Evolutionary conservation across 2,888 invertebrate genomes (phyloP), one percentile per base, ranked within the genome.

Genomic region (Metalampra italica): DNA sequence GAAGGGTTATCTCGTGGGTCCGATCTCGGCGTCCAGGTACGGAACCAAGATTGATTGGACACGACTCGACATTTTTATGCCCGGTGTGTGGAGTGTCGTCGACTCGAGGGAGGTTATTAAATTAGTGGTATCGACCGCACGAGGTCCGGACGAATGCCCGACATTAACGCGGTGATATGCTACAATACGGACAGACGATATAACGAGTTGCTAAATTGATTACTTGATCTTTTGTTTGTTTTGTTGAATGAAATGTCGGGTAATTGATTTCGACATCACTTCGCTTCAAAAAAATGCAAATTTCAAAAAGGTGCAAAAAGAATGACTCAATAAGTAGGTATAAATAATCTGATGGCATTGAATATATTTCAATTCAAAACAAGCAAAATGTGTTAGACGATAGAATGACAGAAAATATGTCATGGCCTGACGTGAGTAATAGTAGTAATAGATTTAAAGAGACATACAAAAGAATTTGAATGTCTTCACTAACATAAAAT

Each of bases 11-110:
- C 89, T 82, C 56, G 57, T 50, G 69, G 78, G 78, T 63, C 86
- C 88, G 86, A 88, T 88, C 87, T 84, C 56, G 70, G 71, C 22
- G 22, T 60, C 58, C 82, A 84, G 85, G 86, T 86, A 86, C 67
- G 64, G 60, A 70, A 75, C 69, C 80, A 88, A 86, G 88, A 88
- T 89, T 87, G 88, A 88, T 89, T 83, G 83, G 78, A 71, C 74
- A 64, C 71, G 73, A 72, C 71, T 75, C 72, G 86, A 86, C 86
- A 83, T 80, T 86, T 87, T 87, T 84, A 85, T 81, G 81, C 71
- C 73, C 76, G 64, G 74, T 75, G 75, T 77, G 77, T 78, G 75
- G 68, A 74, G 81, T 86, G 87, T 86, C 87, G 82, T 78, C 87
- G 84, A 81, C 81, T 83, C 62, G 69, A 68, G 69, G 72, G 76